Evolutionary conservation across 1,140 invertebrate genomes (phyloP).

Genomic region (Zeugodacus cucurbitae): DNA sequence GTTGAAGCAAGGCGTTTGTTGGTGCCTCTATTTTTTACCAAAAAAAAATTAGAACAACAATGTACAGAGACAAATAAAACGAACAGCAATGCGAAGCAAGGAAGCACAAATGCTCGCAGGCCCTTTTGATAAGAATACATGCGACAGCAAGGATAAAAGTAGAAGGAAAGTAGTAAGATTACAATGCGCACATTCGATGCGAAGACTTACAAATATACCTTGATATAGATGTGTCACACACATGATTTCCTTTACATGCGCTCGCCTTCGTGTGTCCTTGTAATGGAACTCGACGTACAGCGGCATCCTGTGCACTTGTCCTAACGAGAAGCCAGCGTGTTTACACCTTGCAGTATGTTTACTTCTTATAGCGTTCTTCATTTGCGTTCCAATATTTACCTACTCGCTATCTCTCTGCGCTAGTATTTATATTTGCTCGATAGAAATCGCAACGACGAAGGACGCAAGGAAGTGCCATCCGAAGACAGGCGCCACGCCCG

Average conservation of each 20-base stretch:
- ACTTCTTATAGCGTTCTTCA: neutral
- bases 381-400: constrained; percentile 28
- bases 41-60: neutral
- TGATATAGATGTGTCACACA: neutral
- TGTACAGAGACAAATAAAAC: neutral
- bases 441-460: neutral
- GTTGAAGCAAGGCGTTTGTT: neutral
- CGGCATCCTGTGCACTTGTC: neutral
- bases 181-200: neutral
- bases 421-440: constrained; percentile 23
- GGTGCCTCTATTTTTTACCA: neutral
- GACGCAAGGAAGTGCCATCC: neutral
- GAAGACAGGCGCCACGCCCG: neutral
- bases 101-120: constrained; percentile 9
- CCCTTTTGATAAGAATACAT: neutral
- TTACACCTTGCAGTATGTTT: neutral
- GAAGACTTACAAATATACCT: neutral
- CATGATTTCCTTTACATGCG: neutral
- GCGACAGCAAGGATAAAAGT: neutral
- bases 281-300: neutral
- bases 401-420: neutral
- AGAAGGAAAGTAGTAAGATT: neutral
- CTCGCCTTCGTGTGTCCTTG: neutral
- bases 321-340: neutral
- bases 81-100: neutral